These are phyloP conservation scores for Pegoplata infirma DNA, from an alignment of 2,888 invertebrate genomes.

Conservation along the genomic window DNA sequence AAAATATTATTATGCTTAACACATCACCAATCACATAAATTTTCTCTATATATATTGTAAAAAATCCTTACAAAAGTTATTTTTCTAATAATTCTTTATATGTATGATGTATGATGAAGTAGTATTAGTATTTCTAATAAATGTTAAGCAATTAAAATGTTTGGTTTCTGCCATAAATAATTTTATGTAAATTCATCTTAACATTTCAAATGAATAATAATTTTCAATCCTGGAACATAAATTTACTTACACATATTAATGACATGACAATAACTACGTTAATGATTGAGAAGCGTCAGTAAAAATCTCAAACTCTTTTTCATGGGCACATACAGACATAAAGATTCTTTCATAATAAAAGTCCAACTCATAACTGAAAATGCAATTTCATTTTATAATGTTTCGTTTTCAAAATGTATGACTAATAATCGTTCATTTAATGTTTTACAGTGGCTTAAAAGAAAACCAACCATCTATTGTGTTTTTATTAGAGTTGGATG, in stretches of 20 bases:
- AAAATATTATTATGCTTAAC: conserved; percentile 44
- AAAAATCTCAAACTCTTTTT: conserved; percentile 44
- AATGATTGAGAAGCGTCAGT: conserved; percentile 62
- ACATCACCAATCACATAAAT: conserved; percentile 58
- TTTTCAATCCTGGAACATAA: conserved; percentile 44
- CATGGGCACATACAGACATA: conserved; percentile 30
- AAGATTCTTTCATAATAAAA: conserved; percentile 50
- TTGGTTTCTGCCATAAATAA: conserved; percentile 62
- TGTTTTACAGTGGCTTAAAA: conserved; percentile 57
- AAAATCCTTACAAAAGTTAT: background rate
- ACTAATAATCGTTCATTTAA: conserved; percentile 60
- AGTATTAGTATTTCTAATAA: conserved; percentile 61
- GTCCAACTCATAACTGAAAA: conserved; percentile 57
- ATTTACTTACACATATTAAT: conserved; percentile 45
- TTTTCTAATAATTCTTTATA: conserved; percentile 21
- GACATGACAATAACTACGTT: conserved; percentile 62
- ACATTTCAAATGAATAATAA: conserved; percentile 60
- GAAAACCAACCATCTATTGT: conserved; percentile 31
- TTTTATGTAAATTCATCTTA: conserved; percentile 63
- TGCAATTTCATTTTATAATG: conserved; percentile 57
- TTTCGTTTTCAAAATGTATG: conserved; percentile 52
- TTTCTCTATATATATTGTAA: conserved; percentile 50
- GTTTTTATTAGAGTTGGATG: too few relatives aligned
- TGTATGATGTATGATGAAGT: too few relatives aligned
- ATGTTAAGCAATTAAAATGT: conserved; percentile 62